Conservation (phyloP, 2,888 invertebrate genomes). For the Steromphala cineraria region DNA sequence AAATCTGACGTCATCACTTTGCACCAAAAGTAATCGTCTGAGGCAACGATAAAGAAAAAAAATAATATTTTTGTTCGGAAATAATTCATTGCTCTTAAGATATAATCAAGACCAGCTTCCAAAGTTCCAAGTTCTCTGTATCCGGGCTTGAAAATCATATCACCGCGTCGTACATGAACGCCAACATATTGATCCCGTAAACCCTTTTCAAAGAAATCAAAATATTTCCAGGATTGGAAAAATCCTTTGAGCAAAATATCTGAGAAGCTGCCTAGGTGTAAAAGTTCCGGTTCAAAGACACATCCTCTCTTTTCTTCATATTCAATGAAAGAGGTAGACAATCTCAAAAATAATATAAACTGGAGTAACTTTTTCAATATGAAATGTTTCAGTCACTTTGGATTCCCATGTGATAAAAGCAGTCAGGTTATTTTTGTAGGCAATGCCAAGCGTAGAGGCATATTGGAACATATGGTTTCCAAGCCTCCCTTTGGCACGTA, state of each 20-base stretch:
- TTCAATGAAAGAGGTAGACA: not conserved
- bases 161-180: slow-evolving; percentile 39
- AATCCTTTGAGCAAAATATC: slow-evolving; percentile 26
- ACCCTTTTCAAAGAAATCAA: slow-evolving; percentile 19
- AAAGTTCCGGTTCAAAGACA: slow-evolving; percentile 12
- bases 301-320: slow-evolving; percentile 23
- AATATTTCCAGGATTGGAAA: slow-evolving; percentile 43
- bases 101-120: slow-evolving; percentile 26
- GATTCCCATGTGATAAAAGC: not conserved
- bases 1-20: slow-evolving; percentile 8
- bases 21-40: slow-evolving; percentile 39
- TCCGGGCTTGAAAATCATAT: slow-evolving; percentile 27
- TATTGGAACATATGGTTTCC: slow-evolving; percentile 28
- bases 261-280: not conserved
- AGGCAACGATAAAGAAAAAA: slow-evolving; percentile 32
- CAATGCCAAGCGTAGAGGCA: slow-evolving; percentile 23
- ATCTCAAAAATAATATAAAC: not conserved
- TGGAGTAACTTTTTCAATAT: not conserved
- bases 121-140: slow-evolving; percentile 25
- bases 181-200: slow-evolving; percentile 32
- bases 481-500: not conserved
- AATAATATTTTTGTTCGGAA: slow-evolving; percentile 25
- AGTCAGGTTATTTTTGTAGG: not conserved
- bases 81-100: slow-evolving; percentile 32
- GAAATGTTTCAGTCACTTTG: not conserved